phyloP scores from a whole-genome alignment of 2,797 vertebrate genomes.

The Smutsia gigantea region DNA sequence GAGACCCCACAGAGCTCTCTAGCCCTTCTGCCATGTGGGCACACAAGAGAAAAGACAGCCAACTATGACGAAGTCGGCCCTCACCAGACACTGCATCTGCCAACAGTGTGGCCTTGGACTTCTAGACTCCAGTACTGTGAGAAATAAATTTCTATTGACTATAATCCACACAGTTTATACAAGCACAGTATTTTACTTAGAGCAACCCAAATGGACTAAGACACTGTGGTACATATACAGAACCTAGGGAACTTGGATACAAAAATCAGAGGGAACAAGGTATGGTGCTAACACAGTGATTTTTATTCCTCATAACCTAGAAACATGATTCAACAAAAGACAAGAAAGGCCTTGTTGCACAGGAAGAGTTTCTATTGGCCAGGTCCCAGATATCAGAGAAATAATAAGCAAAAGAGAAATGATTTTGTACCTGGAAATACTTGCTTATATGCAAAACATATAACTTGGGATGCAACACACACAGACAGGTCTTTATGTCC shows the following conservation, averaged over 20 bases:
- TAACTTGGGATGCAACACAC: neutral
- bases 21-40: no score
- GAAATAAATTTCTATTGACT: no score
- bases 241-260: neutral
- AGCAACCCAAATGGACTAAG: neutral
- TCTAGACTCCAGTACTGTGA: no score
- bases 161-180: neutral
- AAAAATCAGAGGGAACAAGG: neutral
- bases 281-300: neutral
- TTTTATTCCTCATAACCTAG: neutral
- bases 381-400: neutral
- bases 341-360: neutral
- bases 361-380: neutral
- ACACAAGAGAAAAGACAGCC: no score
- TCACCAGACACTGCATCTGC: no score
- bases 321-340: neutral
- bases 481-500: neutral
- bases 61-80: no score
- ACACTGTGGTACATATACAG: neutral
- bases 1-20: no score
- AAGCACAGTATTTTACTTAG: neutral
- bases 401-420: neutral
- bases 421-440: neutral
- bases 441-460: neutral
- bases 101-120: no score